These are phyloP conservation scores for Idaea straminata DNA, from an alignment of 2,888 invertebrate genomes.

Conservation along the genomic window DNA sequence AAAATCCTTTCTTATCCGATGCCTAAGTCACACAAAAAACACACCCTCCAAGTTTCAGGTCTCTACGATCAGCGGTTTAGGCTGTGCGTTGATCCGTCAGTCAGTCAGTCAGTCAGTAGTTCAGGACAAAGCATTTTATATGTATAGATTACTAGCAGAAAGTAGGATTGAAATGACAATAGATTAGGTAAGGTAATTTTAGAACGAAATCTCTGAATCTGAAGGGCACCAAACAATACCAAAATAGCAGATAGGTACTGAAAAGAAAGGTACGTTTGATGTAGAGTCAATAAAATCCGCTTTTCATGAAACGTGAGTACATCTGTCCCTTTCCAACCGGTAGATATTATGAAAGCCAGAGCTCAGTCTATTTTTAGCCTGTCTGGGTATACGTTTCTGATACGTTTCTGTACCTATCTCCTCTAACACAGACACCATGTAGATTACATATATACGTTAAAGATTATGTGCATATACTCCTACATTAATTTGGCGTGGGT, in stretches of 20 bases:
- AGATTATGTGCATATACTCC: neutral
- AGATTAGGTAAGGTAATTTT: too few relatives aligned
- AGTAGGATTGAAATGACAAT: too few relatives aligned
- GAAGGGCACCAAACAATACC: neutral
- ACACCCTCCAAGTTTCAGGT: too few relatives aligned
- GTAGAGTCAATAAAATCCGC: neutral
- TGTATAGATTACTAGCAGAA: too few relatives aligned
- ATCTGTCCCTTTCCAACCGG: slow-evolving; percentile 3
- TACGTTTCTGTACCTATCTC: neutral
- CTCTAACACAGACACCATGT: neutral
- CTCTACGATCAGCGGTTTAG: too few relatives aligned
- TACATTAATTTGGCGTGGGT: neutral
- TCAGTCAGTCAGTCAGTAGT: too few relatives aligned
- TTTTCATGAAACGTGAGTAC: neutral
- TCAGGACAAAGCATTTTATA: too few relatives aligned
- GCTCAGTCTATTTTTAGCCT: slow-evolving; percentile 4
- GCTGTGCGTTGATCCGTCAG: too few relatives aligned
- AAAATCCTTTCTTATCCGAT: too few relatives aligned
- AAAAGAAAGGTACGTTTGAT: neutral
- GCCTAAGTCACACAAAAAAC: too few relatives aligned
- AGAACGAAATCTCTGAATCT: too few relatives aligned
- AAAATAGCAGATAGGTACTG: neutral
- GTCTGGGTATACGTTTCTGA: slow-evolving; percentile 2
- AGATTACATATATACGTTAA: neutral
- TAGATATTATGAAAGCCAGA: neutral